Base-by-base conservation (phyloP, 2,888 invertebrate species). In the Brenthis ino region DNA sequence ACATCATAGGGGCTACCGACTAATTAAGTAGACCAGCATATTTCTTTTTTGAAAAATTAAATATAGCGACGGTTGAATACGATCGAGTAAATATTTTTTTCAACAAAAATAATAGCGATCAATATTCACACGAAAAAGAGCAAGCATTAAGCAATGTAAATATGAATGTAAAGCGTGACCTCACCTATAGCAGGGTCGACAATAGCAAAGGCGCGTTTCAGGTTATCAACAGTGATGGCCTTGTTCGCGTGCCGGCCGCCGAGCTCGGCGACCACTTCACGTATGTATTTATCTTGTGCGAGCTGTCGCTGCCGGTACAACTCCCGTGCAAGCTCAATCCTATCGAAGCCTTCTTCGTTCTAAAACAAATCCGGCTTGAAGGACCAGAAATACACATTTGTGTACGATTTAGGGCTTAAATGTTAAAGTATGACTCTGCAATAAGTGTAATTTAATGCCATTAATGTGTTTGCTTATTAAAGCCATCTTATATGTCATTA, bases 301-400 rank as follows among this genome's bases (percentile, higher is more conserved):
- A 83, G 73, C 73, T 88, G 91, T 11, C 91, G 81, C 77, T 93
- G 93, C 0, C 93, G 85, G 76, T 80, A 87, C 70, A 93, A 71
- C 78, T 93, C 93, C 1, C 89, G 84, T 0, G 89, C 86, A 5
- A 93, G 75, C 11, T 93, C 93, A 50, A 84, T 79, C 16, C 91
- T 88, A 61, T 93, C 93, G 76, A 91, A 93, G 2, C 93, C 93
- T 76, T 93, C 93, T 67, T 93, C 93, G 72, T 87, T 90, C 93
- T 93, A 74, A 0, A 60, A 65, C n/a, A 57, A 12, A 47, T 48
- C 13, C 13, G 20, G 43, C 43, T 43, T 43, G 43, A 57, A 57
- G 24, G 53, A 54, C 53, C 53, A 37, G 14, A 28, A 47, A 50
- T 16, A 43, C 37, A 28, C 1, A 8, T 43, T 8, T 11, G 11